Base-by-base conservation (phyloP, 2,113 vertebrate species). In the Grammomys surdaster region DNA sequence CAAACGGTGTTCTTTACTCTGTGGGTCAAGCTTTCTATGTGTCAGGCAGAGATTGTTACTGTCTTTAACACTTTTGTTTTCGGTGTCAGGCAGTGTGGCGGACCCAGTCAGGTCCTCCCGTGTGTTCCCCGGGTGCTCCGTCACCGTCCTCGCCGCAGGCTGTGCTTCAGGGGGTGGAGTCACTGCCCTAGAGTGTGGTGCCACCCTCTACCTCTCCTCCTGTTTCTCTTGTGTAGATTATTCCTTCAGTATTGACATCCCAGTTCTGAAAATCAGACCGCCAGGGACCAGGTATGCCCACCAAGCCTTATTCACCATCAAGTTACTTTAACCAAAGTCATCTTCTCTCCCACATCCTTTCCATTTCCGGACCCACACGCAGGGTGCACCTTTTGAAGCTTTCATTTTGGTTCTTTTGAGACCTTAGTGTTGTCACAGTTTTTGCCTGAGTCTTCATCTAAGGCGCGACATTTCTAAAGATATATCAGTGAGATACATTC, bases 201-300 rank as follows among this genome's bases (percentile, higher is more conserved):
- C 98, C 97, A 97, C 97, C 97, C 98, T 97, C 98, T 96, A 97
- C 97, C 95, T 98, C 97, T 98, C 92, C 97, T 97, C 97, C 97
- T 98, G 97, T 98, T 97, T 98, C 97, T 98, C 98, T 98, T 97
- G 97, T 98, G 96, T 98, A 98, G 98, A 98, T 98, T 97, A 97
- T 98, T 97, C 96, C 98, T 97, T 98, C 98, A 97, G 95, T 98
- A 97, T 97, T 98, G 98, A 97, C 97, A 97, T 97, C 96, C 98
- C 97, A 97, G 97, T 97, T 98, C 97, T 98, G 97, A 98, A 95
- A 98, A 97, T 98, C 97, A 98, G 96, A 97, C 93, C 97, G 95
- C 97, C 97, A 97, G 97, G 97, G 97, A 97, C 97, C 97, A 98
- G 97, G 97, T 98, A 98, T 97, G 97, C 97, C 97, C 97, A 96